A percentile compares a stretch with the other conserved stretches of the same genome.
These are phyloP conservation scores for Pachyuromys duprasi DNA, from an alignment of 2,797 vertebrate genomes.

Conservation along the genomic window DNA sequence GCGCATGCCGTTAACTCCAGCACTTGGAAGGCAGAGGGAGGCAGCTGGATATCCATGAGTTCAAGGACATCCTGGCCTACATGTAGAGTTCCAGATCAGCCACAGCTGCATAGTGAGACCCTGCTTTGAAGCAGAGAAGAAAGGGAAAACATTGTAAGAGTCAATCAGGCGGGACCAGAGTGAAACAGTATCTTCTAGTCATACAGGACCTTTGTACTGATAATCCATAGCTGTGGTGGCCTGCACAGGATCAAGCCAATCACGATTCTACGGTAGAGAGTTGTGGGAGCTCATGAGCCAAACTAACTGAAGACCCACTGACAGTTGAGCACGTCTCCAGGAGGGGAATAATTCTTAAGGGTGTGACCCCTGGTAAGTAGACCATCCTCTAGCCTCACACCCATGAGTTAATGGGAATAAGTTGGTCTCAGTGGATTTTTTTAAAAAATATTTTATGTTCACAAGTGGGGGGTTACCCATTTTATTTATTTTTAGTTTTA, in stretches of 20 bases:
- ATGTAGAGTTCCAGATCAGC: not conserved
- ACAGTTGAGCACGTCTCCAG: not conserved
- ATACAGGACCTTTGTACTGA: not conserved
- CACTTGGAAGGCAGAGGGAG: not conserved
- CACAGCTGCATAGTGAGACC: not conserved
- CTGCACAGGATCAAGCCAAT: not conserved
- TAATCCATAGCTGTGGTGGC: not conserved
- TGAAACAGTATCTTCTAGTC: not conserved
- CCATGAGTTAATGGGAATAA: not conserved
- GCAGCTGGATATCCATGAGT: not conserved
- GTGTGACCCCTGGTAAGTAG: not conserved
- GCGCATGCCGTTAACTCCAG: not conserved
- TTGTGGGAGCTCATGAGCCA: not conserved
- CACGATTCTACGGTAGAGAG: not conserved
- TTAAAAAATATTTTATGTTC: not conserved
- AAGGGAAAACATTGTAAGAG: not conserved
- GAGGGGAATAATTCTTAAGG: not conserved
- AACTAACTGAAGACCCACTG: not conserved
- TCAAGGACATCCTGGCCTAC: not conserved
- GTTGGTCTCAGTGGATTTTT: not conserved
- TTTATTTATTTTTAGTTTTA: too few relatives aligned
- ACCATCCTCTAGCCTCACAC: not conserved
- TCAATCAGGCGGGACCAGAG: not conserved
- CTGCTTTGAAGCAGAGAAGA: not conserved
- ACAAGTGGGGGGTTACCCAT: too few relatives aligned